phyloP scores from a whole-genome alignment of 2,797 vertebrate species.

The Salmo trutta region DNA sequence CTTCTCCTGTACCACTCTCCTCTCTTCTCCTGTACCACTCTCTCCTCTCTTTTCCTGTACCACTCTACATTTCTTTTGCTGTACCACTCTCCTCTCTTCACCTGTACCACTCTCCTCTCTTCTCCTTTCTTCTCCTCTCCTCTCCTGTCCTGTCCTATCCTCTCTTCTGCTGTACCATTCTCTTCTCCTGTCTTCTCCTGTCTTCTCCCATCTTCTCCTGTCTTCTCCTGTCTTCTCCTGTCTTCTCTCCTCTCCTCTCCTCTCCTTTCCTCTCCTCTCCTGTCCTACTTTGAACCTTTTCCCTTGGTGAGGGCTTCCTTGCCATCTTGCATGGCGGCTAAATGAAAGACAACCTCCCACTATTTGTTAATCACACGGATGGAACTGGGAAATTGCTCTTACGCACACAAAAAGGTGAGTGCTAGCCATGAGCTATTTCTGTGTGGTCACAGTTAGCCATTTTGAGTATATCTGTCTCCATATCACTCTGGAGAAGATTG shows the following conservation, averaged over 20 bases:
- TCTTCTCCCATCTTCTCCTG: not conserved
- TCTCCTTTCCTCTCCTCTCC: slow-evolving; percentile 43
- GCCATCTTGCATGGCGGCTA: slow-evolving; percentile 58
- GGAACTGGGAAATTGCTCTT: slow-evolving; percentile 60
- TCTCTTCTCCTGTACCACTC: too few species aligned
- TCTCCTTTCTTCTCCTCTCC: slow-evolving; percentile 14
- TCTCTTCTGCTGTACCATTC: slow-evolving; percentile 23
- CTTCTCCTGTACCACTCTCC: too few species aligned
- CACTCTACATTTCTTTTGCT: too few species aligned
- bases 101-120: slow-evolving; percentile 22
- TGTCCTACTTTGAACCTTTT: slow-evolving; percentile 57
- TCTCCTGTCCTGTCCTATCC: slow-evolving; percentile 26
- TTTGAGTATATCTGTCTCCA: not conserved
- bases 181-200: slow-evolving; percentile 37
- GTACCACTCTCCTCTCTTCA: too few species aligned
- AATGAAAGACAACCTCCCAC: slow-evolving; percentile 64
- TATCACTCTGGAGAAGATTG: too few species aligned
- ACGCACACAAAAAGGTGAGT: not conserved
- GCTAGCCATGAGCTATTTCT: not conserved
- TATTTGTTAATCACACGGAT: slow-evolving; percentile 62
- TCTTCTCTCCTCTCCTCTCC: slow-evolving; percentile 54
- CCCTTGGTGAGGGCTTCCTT: not conserved
- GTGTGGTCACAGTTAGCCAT: not conserved
- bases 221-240: slow-evolving; percentile 41
- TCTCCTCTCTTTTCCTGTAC: too few species aligned